Percentiles rank a stretch among this genome's conserved stretches.
phyloP scores from a whole-genome alignment of 1,140 invertebrate genomes.

The Heliconius eleuchia region DNA sequence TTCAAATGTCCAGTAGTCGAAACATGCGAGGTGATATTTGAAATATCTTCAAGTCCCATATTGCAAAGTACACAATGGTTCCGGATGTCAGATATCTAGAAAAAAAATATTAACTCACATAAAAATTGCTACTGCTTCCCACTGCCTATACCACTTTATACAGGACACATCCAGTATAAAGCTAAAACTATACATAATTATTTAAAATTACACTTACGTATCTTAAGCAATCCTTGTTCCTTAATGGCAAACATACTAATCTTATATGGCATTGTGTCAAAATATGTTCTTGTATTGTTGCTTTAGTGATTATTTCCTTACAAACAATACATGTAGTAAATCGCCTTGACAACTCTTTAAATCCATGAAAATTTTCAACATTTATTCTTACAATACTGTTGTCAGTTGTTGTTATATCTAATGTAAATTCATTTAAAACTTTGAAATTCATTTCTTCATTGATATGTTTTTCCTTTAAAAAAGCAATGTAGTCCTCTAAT shows the following conservation, averaged over 20 bases:
- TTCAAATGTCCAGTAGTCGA: neutral
- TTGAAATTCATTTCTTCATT: neutral
- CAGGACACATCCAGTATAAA: neutral
- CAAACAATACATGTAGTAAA: neutral
- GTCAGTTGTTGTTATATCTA: conserved; percentile 15
- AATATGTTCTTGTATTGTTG: neutral
- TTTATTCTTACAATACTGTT: neutral
- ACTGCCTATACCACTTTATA: too few species aligned
- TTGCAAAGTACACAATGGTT: conserved; percentile 1
- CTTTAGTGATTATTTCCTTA: neutral
- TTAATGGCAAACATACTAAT: conserved; percentile 3
- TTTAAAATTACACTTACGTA: neutral
- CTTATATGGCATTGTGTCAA: neutral
- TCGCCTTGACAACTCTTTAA: neutral
- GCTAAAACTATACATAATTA: neutral
- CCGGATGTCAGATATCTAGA: neutral
- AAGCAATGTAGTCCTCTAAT: conserved; percentile 1
- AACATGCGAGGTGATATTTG: neutral
- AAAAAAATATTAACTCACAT: neutral
- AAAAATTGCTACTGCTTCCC: neutral
- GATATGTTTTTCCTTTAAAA: conserved; percentile 5
- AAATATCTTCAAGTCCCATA: neutral
- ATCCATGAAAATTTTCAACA: conserved; percentile 5
- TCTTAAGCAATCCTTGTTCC: neutral
- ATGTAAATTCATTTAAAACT: neutral